Conservation (phyloP, 2,113 vertebrate genomes). For the Herpailurus yagouaroundi region DNA sequence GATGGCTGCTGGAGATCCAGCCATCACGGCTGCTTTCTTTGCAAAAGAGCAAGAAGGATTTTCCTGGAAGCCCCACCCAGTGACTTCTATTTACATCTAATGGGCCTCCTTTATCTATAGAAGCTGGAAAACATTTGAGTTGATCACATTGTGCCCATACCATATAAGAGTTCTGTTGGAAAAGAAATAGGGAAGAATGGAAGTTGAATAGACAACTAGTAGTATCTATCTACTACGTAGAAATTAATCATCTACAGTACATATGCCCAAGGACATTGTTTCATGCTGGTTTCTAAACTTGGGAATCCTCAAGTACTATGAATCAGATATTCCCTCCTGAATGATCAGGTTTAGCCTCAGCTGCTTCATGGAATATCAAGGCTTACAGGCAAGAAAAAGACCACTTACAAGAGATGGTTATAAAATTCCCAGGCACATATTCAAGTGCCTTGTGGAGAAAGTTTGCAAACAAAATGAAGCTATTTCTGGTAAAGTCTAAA, state of each 20-base stretch:
- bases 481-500: background rate
- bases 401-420: background rate
- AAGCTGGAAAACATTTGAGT: background rate
- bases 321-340: background rate
- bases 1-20: background rate
- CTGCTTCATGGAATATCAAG: background rate
- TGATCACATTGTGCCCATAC: background rate
- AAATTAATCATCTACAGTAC: background rate
- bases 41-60: background rate
- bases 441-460: slow-evolving; percentile 27
- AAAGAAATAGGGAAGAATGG: background rate
- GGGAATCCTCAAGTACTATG: background rate
- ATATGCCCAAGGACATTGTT: background rate
- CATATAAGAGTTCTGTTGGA: background rate
- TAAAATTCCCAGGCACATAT: slow-evolving; percentile 8
- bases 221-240: background rate
- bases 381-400: background rate
- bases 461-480: slow-evolving; percentile 27
- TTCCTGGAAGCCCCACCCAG: background rate
- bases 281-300: background rate
- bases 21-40: background rate
- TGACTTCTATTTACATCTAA: background rate
- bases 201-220: background rate
- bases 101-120: background rate
- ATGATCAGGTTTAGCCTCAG: background rate